Conservation (phyloP, 2,888 invertebrate species). For the Philopedon plagiatum region DNA sequence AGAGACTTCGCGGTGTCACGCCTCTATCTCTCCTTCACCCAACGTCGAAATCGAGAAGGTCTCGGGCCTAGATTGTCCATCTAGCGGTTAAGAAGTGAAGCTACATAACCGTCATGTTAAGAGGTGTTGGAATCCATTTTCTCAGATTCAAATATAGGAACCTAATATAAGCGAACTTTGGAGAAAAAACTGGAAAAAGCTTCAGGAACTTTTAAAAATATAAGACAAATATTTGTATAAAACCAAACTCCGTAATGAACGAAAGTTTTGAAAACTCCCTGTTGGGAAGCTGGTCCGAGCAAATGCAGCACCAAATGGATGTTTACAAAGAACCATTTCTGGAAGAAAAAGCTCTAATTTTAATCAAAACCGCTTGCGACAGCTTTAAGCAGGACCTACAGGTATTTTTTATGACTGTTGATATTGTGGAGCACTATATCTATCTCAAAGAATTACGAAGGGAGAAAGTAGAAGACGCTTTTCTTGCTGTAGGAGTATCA, state of each 20-base stretch:
- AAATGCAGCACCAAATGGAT: slow-evolving; percentile 53
- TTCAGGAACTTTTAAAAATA: too few relatives aligned
- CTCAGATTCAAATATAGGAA: too few relatives aligned
- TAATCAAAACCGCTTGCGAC: slow-evolving; percentile 60
- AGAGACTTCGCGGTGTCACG: too few relatives aligned
- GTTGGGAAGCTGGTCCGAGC: slow-evolving; percentile 54
- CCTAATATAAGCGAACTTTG: too few relatives aligned
- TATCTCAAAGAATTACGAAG: slow-evolving; percentile 52
- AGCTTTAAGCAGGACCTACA: slow-evolving; percentile 60
- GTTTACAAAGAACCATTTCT: slow-evolving; percentile 60
- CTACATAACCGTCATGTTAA: too few relatives aligned
- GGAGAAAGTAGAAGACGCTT: slow-evolving; percentile 57
- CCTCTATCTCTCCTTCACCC: too few relatives aligned
- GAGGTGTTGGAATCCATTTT: too few relatives aligned
- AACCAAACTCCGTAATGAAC: too few relatives aligned
- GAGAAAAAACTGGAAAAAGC: too few relatives aligned
- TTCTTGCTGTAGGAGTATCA: slow-evolving; percentile 56
- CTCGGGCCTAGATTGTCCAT: too few relatives aligned
- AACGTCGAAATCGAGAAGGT: too few relatives aligned
- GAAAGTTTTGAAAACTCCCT: slow-evolving; percentile 53
- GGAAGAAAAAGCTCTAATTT: slow-evolving; percentile 55
- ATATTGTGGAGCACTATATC: slow-evolving; percentile 61
- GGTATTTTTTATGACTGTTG: slow-evolving; percentile 62
- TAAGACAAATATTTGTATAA: not conserved
- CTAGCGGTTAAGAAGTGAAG: too few relatives aligned